Evolutionary conservation across 2,888 invertebrate species (phyloP), one percentile per base, ranked within the genome.

Genomic region (Perizoma flavofasciatum): DNA sequence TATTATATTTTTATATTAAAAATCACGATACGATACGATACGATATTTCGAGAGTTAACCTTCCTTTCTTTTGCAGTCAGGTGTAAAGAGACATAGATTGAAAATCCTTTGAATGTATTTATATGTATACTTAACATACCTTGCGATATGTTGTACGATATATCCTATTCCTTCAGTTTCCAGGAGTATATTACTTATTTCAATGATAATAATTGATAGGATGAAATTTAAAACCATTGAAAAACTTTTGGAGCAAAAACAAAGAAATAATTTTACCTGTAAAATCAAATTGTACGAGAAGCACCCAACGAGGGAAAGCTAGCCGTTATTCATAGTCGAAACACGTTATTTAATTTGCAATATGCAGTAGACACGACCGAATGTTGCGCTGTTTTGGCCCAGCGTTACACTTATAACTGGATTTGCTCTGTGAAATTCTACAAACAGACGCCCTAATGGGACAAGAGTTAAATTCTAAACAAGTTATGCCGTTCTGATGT

Each of bases 281-380:
- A 76, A 78, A 82, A 74, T 81, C 77, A 65, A 72, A 81, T 81
- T 74, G 70, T 73, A 22, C 22, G 22, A 22, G 22, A 22, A 68
- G 74, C 72, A 75, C 72, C 67, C 74, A 66, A 68, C 64, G 71
- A 67, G 70, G 72, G 72, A 72, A 67, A 70, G 60, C 57, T 65
- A 66, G 70, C 72, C 77, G 81, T 83, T 82, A 85, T 82, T 84
- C 82, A 82, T 79, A 85, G 83, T 81, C 82, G 77, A 79, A 83
- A 81, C 82, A 82, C 79, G 83, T 86, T 86, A 89, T 89, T 88
- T 86, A 89, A 90, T 89, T 90, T 88, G 81, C 82, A 81, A 85
- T 85, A 85, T 81, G 81, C 83, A 80, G 79, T 82, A 74, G 81
- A 83, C 79, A 81, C 77, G 79, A 81, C 74, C 75, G 81, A 86